Evolutionary conservation across 2,113 vertebrate species (phyloP).

Genomic region (Paradoxurus hermaphroditus): DNA sequence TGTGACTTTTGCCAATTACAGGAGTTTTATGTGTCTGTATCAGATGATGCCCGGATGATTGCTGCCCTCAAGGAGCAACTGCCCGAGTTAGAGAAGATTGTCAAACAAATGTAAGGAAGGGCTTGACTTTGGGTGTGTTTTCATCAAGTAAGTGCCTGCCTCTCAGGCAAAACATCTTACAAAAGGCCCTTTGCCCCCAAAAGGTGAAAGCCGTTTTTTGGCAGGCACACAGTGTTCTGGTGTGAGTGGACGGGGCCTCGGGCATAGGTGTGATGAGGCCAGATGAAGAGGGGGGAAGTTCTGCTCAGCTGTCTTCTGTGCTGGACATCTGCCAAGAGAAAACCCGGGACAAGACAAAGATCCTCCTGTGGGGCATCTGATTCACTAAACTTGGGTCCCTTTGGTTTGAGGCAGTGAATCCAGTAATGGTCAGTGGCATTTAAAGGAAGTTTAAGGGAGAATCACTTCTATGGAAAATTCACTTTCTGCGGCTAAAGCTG

Average conservation of each 20-base stretch:
- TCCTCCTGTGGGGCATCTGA: neutral
- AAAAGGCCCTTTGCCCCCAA: neutral
- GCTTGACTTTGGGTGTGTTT: slow-evolving; percentile 23
- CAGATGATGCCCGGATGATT: slow-evolving; percentile 91
- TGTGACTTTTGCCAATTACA: slow-evolving; percentile 82
- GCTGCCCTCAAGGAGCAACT: slow-evolving; percentile 92
- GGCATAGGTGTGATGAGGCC: neutral
- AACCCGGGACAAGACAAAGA: neutral
- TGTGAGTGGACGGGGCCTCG: neutral
- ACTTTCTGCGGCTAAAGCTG: neutral
- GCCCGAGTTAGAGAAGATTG: slow-evolving; percentile 90
- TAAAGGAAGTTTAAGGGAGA: neutral
- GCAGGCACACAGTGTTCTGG: neutral
- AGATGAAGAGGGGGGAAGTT: neutral
- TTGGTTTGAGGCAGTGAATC: neutral
- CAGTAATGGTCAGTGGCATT: neutral
- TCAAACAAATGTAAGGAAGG: slow-evolving; percentile 92
- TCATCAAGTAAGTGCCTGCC: neutral
- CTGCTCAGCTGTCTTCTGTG: neutral
- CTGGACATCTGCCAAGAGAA: neutral
- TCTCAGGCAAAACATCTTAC: neutral
- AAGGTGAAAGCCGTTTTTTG: neutral
- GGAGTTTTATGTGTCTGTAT: slow-evolving; percentile 95
- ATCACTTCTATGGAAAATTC: neutral
- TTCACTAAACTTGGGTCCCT: neutral